Percentiles rank a stretch among this genome's conserved stretches.
phyloP scores from a whole-genome alignment of 2,888 invertebrate genomes.

The Euspilapteryx auroguttella region DNA sequence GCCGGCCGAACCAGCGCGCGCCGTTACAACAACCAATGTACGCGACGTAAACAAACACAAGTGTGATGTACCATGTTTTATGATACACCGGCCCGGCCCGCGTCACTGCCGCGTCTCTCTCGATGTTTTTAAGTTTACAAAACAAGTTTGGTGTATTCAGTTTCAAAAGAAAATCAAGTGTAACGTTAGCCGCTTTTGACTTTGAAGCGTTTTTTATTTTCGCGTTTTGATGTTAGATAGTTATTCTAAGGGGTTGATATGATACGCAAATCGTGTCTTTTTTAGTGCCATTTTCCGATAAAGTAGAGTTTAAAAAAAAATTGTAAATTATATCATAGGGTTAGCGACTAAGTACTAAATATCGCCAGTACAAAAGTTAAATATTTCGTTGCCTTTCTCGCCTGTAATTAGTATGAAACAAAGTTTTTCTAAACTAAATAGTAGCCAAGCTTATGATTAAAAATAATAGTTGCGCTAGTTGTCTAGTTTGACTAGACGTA shows the following conservation, averaged over 20 bases:
- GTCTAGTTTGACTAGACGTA: conserved; percentile 10
- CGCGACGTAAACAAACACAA: conserved; percentile 31
- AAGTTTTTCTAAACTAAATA: conserved; percentile 8
- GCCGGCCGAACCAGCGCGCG: conserved; percentile 3
- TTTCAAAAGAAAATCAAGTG: conserved; percentile 14
- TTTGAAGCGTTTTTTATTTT: conserved; percentile 4
- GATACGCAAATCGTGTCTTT: conserved; percentile 47
- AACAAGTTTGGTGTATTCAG: conserved; percentile 6
- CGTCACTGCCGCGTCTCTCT: no score
- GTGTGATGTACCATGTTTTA: conserved; percentile 28
- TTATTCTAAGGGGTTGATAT: conserved; percentile 12
- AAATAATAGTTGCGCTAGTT: conserved; percentile 43
- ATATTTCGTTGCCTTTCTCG: conserved; percentile 50
- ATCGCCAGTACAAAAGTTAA: conserved; percentile 53
- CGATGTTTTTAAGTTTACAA: conserved; percentile 4
- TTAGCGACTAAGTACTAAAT: conserved; percentile 29
- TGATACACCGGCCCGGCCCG: conserved; percentile 26
- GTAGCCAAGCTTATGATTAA: conserved; percentile 28
- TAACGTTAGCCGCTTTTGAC: conserved; percentile 4
- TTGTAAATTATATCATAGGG: conserved; percentile 23
- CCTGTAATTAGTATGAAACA: conserved; percentile 22
- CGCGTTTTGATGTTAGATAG: background rate
- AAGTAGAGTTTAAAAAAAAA: conserved; percentile 5
- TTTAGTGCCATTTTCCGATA: conserved; percentile 47
- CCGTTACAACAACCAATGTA: conserved; percentile 2